These are phyloP conservation scores for Neotragus moschatus DNA, from an alignment of 2,113 vertebrate species.

Conservation along the genomic window DNA sequence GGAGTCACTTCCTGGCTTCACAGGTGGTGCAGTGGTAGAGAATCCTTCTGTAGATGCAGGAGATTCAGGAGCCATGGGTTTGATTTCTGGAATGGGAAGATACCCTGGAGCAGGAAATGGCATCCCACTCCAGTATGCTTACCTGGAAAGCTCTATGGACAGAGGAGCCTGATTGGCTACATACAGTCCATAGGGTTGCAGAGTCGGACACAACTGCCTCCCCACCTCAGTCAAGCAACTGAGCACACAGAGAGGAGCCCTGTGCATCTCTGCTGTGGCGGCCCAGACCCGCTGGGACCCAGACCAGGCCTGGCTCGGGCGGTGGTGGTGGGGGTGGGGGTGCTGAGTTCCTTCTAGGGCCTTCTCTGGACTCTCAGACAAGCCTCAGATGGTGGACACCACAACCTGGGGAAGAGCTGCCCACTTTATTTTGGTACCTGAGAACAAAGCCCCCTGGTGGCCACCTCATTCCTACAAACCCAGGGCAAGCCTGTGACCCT, in stretches of 20 bases:
- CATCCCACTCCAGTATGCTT: not conserved
- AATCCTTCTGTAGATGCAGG: not conserved
- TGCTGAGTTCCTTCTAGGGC: not conserved
- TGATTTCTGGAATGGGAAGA: not conserved
- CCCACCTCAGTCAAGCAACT: too few species aligned
- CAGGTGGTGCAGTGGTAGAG: not conserved
- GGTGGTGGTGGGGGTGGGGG: rapidly evolving
- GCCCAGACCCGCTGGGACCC: not conserved
- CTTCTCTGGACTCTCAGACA: not conserved
- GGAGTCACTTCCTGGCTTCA: not conserved
- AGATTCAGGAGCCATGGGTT: not conserved
- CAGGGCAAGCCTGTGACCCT: not conserved
- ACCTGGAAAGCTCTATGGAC: not conserved
- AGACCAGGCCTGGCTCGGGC: too few species aligned
- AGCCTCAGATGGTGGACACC: not conserved
- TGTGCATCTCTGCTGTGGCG: not conserved
- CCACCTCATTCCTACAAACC: not conserved
- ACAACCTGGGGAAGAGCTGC: not conserved
- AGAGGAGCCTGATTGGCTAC: not conserved
- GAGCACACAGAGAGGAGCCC: not conserved
- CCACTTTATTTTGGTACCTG: not conserved
- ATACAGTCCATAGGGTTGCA: not conserved
- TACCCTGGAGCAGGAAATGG: not conserved
- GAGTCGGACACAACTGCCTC: not conserved
- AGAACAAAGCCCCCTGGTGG: not conserved